Conservation (phyloP, 2,888 invertebrate species). For the Eupeodes luniger region DNA sequence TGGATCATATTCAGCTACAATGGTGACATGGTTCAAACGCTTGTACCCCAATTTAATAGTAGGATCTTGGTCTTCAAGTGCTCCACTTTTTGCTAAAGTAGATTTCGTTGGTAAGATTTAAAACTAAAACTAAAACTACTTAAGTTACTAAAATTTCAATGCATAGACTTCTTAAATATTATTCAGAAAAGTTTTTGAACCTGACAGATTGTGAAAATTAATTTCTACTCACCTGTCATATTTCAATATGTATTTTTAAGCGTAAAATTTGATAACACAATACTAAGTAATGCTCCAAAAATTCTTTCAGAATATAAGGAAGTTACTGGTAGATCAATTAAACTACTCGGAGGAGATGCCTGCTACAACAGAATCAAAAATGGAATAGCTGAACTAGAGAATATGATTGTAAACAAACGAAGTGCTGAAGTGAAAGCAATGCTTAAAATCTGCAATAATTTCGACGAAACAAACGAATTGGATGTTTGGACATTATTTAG, state of each 20-base stretch:
- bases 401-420: conserved; percentile 79
- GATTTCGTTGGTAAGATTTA: conserved; percentile 84
- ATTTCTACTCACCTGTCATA: no score
- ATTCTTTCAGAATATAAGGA: conserved; percentile 81
- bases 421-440: conserved; percentile 80
- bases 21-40: conserved; percentile 88
- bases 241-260: no score
- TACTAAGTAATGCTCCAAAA: background rate
- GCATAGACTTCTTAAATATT: no score
- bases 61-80: conserved; percentile 88
- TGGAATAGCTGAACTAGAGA: conserved; percentile 81
- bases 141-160: no score
- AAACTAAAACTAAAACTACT: background rate
- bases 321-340: conserved; percentile 81
- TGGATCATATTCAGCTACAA: conserved; percentile 88
- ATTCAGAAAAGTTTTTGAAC: no score
- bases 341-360: conserved; percentile 80
- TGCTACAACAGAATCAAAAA: conserved; percentile 82
- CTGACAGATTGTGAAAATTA: no score
- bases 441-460: conserved; percentile 81
- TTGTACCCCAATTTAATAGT: conserved; percentile 87
- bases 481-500: conserved; percentile 82
- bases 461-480: conserved; percentile 80
- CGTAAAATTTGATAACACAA: no score
- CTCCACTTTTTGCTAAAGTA: conserved; percentile 87